A percentile compares a stretch with the other conserved stretches of the same genome.
Conservation (phyloP, 2,888 invertebrate species). For the Uloborus plumipes region DNA sequence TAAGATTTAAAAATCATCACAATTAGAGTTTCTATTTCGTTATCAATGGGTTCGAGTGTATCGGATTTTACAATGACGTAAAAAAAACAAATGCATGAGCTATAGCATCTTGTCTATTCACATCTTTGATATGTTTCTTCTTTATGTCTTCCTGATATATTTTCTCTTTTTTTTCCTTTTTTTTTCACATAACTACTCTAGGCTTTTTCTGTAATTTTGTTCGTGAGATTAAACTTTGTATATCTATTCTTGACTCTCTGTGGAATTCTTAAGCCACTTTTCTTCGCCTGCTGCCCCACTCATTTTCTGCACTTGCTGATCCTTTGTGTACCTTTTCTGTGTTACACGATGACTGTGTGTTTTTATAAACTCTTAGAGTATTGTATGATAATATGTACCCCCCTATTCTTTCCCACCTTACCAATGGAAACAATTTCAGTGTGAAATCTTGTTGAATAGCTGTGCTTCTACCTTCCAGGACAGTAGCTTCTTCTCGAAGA, state of each 20-base stretch:
- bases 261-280: constrained; percentile 45
- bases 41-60: too few relatives aligned
- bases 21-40: too few relatives aligned
- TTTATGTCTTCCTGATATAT: constrained; percentile 49
- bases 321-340: constrained; percentile 9
- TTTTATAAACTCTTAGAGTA: too few relatives aligned
- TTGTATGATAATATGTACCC: too few relatives aligned
- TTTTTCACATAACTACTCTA: constrained; percentile 32
- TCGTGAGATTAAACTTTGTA: constrained; percentile 55
- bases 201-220: constrained; percentile 61
- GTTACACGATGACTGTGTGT: background rate
- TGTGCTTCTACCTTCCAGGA: too few relatives aligned
- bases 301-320: constrained; percentile 46
- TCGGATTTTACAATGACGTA: background rate
- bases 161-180: constrained; percentile 27
- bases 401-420: too few relatives aligned
- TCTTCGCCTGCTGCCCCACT: constrained; percentile 47
- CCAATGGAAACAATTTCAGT: too few relatives aligned
- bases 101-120: constrained; percentile 60
- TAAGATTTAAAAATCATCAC: too few relatives aligned
- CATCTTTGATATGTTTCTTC: constrained; percentile 49
- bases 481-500: too few relatives aligned
- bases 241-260: constrained; percentile 48
- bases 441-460: too few relatives aligned
- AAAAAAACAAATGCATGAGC: constrained; percentile 43